Evolutionary conservation across 2,888 invertebrate species (phyloP), one percentile per base, ranked within the genome.

Genomic region (Leptopilina syphax): DNA sequence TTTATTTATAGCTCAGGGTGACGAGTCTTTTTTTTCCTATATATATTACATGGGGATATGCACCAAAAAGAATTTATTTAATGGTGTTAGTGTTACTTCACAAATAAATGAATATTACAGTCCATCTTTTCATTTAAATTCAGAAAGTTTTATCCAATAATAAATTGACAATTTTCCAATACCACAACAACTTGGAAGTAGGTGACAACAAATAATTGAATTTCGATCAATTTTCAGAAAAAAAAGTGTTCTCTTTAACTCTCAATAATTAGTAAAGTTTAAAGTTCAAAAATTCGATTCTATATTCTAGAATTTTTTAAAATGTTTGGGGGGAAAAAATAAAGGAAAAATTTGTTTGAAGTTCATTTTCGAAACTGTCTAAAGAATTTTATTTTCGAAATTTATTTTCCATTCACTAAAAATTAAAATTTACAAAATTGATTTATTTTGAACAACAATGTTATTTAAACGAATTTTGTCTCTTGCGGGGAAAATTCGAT

Each of bases 151-250:
- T 57, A 27, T 44, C 34, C 24, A 60, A 60, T 77, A 44, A 34
- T 12, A 54, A 34, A 27, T 24, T 70, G 68, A 68, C 68, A 68
- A 34, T 70, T 70, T 70, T 70, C 54, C 70, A 70, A 70, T 70
- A 70, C 34, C 70, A 68, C 68, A 54, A 24, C n/a, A 54, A 27
- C n/a, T 70, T 24, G 10, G 9, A 70, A 54, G 7, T 54, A 27
- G 50, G 54, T 34, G 54, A 1, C 54, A 70, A 27, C 12, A 65
- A 63, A 24, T 34, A 34, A 34, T 9, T 13, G 65, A 41, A 70
- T 24, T 34, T 76, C 44, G 41, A 65, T 50, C 41, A 57, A 76
- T 27, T 57, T 8, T 12, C 3, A 10, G 3, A 12, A 60, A 63
- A 60, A 76, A 34, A 34, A 34, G 34, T 54, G 12, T 9, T 34